Evolutionary conservation across 1,140 invertebrate genomes (phyloP), one percentile per base, ranked within the genome.

Genomic region (Magallana angulata): DNA sequence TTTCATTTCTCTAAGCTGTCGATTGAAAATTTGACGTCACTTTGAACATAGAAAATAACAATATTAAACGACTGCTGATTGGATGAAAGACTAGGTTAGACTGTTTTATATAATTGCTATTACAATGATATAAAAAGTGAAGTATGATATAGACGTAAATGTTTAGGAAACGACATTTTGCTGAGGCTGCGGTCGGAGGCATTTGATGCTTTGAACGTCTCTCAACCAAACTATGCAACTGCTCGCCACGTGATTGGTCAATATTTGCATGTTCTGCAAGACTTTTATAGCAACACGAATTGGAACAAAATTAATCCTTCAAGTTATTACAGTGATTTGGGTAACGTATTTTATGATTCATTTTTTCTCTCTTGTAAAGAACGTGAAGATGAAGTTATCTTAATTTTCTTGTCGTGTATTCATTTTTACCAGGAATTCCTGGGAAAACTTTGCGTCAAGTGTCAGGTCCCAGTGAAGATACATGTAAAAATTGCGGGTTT

Each of bases 271-370:
- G 56, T 89, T 14, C 59, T 89, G 12, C 88, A 89, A 30, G 57
- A 24, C 14, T 89, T 89, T 48, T 89, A 89, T 68, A 89, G 88
- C 57, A 89, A 89, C 81, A 89, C 88, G 12, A 89, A 89, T 80
- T 89, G 88, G 88, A 80, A 86, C 11, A 85, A 89, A 8, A 24
- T 87, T 1, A 82, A 58, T 14, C 11, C 58, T 2, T 36, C 57
- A 12, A 56, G 12, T 14, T 60, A 82, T 36, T 87, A 82, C 59
- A 59, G 16, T n/a, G 76, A 82, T 18, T 60, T 82, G n/a, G 85
- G 85, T 87, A 82, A 30, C n/a, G 9, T 2, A 8, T 7, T 14
- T n/a, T 36, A 2, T 64, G 18, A 16, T 16, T 14, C 18, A 64
- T 18, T 64, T 16, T 16, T 16, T 16, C 4, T 64, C 14, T 48